These are phyloP conservation scores for Phorcus lineatus DNA, from an alignment of 2,888 invertebrate genomes.

Conservation along the genomic window DNA sequence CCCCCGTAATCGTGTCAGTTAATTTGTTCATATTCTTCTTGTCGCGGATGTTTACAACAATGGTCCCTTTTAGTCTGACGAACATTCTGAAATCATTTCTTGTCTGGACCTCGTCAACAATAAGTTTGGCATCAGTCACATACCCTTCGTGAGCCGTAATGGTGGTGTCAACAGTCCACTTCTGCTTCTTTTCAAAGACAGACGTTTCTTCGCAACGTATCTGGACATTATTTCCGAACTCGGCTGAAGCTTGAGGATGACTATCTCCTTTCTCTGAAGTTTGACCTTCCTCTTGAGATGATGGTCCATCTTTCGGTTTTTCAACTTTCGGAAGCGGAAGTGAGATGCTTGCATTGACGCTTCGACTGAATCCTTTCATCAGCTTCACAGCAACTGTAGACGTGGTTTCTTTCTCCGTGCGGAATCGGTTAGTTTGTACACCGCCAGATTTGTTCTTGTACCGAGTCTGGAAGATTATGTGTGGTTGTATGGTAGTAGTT, in stretches of 20 bases:
- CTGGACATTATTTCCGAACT: neutral
- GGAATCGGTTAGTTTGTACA: neutral
- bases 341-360: neutral
- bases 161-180: constrained; percentile 1
- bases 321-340: neutral
- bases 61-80: neutral
- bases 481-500: no score
- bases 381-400: neutral
- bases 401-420: neutral
- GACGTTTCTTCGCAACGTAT: neutral
- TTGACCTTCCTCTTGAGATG: neutral
- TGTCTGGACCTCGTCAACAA: neutral
- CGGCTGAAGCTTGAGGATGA: neutral
- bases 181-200: neutral
- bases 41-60: neutral
- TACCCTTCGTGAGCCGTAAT: neutral
- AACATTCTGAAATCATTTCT: neutral
- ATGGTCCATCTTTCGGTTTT: neutral
- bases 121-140: neutral
- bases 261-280: no score
- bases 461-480: no score
- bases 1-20: neutral
- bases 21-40: neutral
- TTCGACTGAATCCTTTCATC: neutral
- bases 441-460: neutral